Evolutionary conservation across 2,888 invertebrate species (phyloP).

Genomic region (Himalopsyche japonica): DNA sequence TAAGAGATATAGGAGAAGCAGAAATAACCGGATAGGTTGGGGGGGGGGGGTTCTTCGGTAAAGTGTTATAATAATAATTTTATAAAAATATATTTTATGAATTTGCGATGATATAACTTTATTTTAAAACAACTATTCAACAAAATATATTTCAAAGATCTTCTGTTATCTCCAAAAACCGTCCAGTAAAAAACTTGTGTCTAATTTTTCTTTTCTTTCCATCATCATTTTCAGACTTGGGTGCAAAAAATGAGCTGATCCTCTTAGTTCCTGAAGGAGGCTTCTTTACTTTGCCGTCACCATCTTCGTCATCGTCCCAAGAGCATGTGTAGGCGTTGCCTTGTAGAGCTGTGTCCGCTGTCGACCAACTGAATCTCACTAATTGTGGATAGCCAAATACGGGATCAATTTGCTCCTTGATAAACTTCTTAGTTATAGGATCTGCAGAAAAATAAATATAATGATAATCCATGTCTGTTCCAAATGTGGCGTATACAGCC

Average conservation of each 20-base stretch:
- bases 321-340: conserved; percentile 72
- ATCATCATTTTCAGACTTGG: conserved; percentile 48
- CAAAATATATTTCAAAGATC: conserved; percentile 50
- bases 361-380: conserved; percentile 98
- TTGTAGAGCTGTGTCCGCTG: conserved; percentile 80
- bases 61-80: background rate
- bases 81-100: background rate
- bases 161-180: conserved; percentile 62
- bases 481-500: too few species aligned
- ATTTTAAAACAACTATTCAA: conserved; percentile 2
- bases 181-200: conserved; percentile 70
- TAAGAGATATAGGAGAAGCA: too few species aligned
- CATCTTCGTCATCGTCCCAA: conserved; percentile 70
- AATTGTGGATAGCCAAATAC: conserved; percentile 94
- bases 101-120: background rate
- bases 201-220: conserved; percentile 56
- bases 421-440: conserved; percentile 91
- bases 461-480: too few species aligned
- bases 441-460: conserved; percentile 62
- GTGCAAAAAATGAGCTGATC: conserved; percentile 65
- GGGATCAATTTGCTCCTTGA: conserved; percentile 77
- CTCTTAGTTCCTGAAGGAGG: conserved; percentile 50
- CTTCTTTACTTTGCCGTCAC: conserved; percentile 50
- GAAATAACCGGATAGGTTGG: too few species aligned
- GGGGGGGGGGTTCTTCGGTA: too few species aligned